Evolutionary conservation across 1,140 invertebrate species (phyloP).

Genomic region (Cotesia typhae): DNA sequence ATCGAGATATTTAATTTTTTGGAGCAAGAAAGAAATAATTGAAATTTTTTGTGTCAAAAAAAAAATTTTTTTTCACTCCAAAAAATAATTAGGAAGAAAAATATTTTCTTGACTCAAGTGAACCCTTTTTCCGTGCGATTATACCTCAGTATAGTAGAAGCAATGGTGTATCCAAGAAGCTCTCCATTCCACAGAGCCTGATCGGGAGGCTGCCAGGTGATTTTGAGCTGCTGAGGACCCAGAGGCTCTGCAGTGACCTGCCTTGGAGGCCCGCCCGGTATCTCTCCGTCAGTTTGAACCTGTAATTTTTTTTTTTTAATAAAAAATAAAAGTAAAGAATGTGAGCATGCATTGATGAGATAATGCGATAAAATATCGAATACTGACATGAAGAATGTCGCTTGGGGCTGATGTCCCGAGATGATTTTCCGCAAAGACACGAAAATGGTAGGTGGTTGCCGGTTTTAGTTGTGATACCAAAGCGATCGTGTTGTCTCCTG

Average conservation of each 20-base stretch:
- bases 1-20: no score
- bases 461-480: conserved; percentile 71
- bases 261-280: conserved; percentile 69
- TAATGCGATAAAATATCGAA: conserved; percentile 42
- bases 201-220: conserved; percentile 71
- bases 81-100: no score
- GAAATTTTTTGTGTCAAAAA: no score
- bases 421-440: conserved; percentile 74
- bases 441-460: conserved; percentile 73
- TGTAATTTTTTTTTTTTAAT: conserved; percentile 38
- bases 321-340: conserved; percentile 15
- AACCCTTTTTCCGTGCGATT: background rate
- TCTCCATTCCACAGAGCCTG: conserved; percentile 70
- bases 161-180: conserved; percentile 72
- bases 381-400: conserved; percentile 69
- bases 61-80: no score
- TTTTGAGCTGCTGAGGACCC: conserved; percentile 68
- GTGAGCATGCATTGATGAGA: conserved; percentile 31
- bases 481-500: conserved; percentile 68
- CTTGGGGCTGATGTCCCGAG: conserved; percentile 73
- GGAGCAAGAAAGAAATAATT: no score
- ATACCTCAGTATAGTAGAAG: conserved; percentile 66
- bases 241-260: conserved; percentile 68
- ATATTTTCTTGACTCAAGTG: no score
- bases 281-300: conserved; percentile 71